Conservation (phyloP, 2,888 invertebrate genomes). For the Brenthis ino region DNA sequence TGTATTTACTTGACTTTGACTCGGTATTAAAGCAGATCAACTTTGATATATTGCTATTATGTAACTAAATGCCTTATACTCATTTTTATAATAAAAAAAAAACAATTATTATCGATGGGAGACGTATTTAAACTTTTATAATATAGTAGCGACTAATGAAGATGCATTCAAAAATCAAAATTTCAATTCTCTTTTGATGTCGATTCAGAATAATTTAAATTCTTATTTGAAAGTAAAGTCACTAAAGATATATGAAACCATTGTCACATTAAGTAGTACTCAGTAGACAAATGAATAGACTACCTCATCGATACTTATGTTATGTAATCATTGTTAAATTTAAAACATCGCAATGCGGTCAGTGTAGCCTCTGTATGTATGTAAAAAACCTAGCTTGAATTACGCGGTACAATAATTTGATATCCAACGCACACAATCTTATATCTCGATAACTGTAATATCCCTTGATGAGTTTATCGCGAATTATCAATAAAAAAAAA, state of each 20-base stretch:
- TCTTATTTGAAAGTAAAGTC: no score
- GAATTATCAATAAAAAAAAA: slow-evolving; percentile 3
- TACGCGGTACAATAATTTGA: background rate
- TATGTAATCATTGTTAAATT: slow-evolving; percentile 4
- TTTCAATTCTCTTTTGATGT: no score
- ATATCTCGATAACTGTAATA: slow-evolving; percentile 1
- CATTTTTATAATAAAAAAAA: no score
- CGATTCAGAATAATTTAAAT: no score
- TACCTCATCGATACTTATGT: no score
- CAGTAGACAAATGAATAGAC: no score
- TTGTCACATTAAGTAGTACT: no score
- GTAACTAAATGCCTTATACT: background rate
- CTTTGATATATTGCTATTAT: background rate
- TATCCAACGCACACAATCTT: slow-evolving; percentile 1
- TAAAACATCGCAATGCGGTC: slow-evolving; percentile 23
- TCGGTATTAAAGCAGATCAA: background rate
- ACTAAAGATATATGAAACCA: no score
- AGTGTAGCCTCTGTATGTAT: background rate
- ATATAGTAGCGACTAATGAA: no score
- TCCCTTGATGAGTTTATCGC: slow-evolving; percentile 8
- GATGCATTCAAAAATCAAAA: no score
- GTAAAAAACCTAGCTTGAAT: background rate
- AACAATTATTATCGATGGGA: no score
- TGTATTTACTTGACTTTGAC: slow-evolving; percentile 14
- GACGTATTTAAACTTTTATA: no score